Conservation (phyloP, 2,113 vertebrate species). For the Pteropus alecto region DNA sequence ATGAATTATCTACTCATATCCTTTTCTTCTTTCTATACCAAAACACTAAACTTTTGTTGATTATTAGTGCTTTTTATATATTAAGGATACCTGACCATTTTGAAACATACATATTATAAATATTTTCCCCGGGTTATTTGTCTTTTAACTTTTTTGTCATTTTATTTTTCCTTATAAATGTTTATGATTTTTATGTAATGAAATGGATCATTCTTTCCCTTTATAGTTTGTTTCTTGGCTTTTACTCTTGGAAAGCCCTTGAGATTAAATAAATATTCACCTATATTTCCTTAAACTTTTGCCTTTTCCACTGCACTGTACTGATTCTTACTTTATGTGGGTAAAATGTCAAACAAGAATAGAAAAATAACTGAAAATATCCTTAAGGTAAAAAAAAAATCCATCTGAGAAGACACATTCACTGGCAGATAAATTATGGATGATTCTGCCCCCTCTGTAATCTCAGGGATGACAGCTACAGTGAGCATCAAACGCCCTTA, state of each 20-base stretch:
- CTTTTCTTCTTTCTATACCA: not conserved
- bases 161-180: not conserved
- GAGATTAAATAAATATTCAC: constrained; percentile 50
- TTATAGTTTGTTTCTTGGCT: constrained; percentile 26
- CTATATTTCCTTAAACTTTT: constrained; percentile 38
- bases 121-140: not conserved
- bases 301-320: not conserved
- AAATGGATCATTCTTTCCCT: not conserved
- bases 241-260: not conserved
- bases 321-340: not conserved
- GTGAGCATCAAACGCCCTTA: not conserved
- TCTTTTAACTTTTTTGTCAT: not conserved
- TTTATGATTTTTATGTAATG: not conserved
- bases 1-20: not conserved
- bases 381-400: constrained; percentile 20
- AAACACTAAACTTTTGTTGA: not conserved
- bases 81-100: not conserved
- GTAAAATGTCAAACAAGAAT: constrained; percentile 56
- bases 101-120: not conserved
- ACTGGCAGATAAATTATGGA: constrained; percentile 59
- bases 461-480: not conserved
- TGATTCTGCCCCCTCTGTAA: constrained; percentile 43
- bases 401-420: constrained; percentile 35
- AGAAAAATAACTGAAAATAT: constrained; percentile 55
- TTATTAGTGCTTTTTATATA: not conserved